Base-by-base conservation (phyloP, 2,888 invertebrate genomes). In the Operophtera brumata region DNA sequence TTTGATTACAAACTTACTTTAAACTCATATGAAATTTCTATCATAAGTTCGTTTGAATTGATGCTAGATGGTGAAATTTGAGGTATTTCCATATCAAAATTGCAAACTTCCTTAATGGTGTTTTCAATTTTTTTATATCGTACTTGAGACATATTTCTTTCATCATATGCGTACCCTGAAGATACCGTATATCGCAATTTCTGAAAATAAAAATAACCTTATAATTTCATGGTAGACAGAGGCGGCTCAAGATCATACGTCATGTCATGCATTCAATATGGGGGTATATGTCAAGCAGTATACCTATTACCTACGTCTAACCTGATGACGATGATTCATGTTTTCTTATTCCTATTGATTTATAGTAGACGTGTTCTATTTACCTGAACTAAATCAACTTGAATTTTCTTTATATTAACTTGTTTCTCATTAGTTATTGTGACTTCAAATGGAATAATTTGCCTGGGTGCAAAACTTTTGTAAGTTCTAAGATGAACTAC, bases 61-160 rank as follows among this genome's bases (percentile, higher is more conserved):
- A 82, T 62, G 59, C 80, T 86, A 13, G 86, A 78, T n/a, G 88
- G 84, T 25, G 69, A 56, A 11, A 78, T 47, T 57, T 78, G 69
- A 5, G 89, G 89, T 58, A 88, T 75, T 51, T 81, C 77, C 76
- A 89, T 78, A n/a, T 65, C 62, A 32, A 88, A 66, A 25, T 63
- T 57, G 57, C 73, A 80, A 13, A 67, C 66, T 67, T 86, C 84
- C 6, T 73, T 69, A 32, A 66, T 64, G 7, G 69, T 61, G 28
- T 70, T 72, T n/a, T 68, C 64, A 47, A 84, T 71, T 32, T 78
- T 71, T 34, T 64, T 78, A 51, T 74, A 66, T 37, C 69, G 66
- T 9, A 74, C 62, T 67, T 77, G 73, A 45, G 70, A 73, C 2
- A 86, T 67, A 52, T 65, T 71, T 61, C 75, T 84, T 53, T 84